Base-by-base conservation (phyloP, 2,888 invertebrate species). In the Plagodis pulveraria region DNA sequence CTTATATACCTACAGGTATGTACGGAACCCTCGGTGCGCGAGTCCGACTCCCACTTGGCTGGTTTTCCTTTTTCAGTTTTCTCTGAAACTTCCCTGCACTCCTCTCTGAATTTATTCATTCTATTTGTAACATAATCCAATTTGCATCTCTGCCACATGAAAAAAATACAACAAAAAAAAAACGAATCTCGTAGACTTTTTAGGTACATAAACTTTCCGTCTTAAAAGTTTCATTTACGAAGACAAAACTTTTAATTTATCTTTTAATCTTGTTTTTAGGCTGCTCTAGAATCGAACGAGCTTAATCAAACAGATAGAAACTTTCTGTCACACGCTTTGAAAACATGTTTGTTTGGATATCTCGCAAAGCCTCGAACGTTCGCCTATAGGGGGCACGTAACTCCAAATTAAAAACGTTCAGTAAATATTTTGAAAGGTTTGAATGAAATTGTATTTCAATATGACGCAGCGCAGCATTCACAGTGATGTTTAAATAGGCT, bases 401-500 rank as follows among this genome's bases (percentile, higher is more conserved):
- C 64, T 71, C 71, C 72, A 84, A 86, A 89, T 88, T 87, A 87
- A 89, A 89, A 89, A 87, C 81, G 83, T 81, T 84, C 77, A 67
- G 86, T 81, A 86, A 89, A 90, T 87, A 89, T 89, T 89, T 82
- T 83, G 82, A 78, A 75, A 78, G 83, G 82, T 79, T 78, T 84
- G 81, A 84, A 82, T 81, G 86, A 84, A 87, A 86, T 90, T 90
- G 89, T 91, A 89, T 89, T 85, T 81, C 87, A 82, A 87, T 89
- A 86, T 88, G 85, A 81, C 83, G 80, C 75, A 76, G 84, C 75
- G 80, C 76, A 76, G 80, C 83, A 87, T 88, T 86, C 83, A 87
- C 82, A 82, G 79, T 79, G 83, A 79, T 91, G 90, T 91, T 91
- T 91, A 89, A 91, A 90, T 86, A 90, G 91, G 89, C 84, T 81